Conservation (phyloP, 2,797 vertebrate genomes). For the Sebastolobus alascanus region DNA sequence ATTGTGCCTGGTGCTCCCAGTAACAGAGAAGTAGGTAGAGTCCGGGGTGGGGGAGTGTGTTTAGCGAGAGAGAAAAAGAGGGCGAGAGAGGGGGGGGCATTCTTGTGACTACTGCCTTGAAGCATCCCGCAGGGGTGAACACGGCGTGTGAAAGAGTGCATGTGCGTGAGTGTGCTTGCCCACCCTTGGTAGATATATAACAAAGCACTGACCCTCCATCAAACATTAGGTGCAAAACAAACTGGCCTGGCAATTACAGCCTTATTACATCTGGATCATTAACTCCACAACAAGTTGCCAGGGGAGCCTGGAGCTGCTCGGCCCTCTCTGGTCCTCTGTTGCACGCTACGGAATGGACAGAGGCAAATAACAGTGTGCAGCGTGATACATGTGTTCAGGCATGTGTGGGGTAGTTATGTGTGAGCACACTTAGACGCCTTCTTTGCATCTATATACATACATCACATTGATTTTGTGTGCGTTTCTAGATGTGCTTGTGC, state of each 20-base stretch:
- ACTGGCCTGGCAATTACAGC: constrained; percentile 77
- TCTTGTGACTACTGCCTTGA: constrained; percentile 39
- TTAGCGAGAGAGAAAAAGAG: constrained; percentile 24
- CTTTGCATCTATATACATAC: constrained; percentile 15
- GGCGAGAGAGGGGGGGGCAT: not conserved
- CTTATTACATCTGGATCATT: constrained; percentile 83
- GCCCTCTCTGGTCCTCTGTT: constrained; percentile 61
- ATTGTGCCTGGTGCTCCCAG: constrained; percentile 49
- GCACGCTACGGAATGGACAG: constrained; percentile 52
- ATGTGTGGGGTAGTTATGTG: constrained; percentile 13
- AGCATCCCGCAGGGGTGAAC: constrained; percentile 37
- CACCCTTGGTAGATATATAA: constrained; percentile 74
- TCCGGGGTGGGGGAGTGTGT: constrained; percentile 1
- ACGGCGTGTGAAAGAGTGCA: constrained; percentile 14
- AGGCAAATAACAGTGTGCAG: constrained; percentile 52
- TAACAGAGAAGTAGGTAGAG: constrained; percentile 28
- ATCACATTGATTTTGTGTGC: constrained; percentile 19
- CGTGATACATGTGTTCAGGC: constrained; percentile 31
- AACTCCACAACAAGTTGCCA: constrained; percentile 78
- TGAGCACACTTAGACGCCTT: constrained; percentile 6
- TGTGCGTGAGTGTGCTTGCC: constrained; percentile 47
- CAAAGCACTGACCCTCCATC: constrained; percentile 78
- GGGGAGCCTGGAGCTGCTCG: constrained; percentile 63
- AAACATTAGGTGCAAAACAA: constrained; percentile 80
- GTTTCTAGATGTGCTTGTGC: constrained; percentile 1